phyloP scores from a whole-genome alignment of 2,113 vertebrate genomes.

The Boulengerochromis microlepis region DNA sequence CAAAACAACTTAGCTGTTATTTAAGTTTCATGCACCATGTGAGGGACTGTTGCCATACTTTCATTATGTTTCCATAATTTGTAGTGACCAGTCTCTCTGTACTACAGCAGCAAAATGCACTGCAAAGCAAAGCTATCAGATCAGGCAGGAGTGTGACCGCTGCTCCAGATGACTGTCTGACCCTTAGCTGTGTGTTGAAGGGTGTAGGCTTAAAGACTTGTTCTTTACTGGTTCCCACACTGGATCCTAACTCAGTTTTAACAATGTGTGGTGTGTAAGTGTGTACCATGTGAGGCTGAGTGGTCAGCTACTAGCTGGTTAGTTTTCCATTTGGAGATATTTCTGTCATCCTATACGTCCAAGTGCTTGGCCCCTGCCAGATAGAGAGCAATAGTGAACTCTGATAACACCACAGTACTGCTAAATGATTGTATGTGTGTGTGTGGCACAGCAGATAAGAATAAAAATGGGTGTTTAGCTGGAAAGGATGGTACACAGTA shows the following conservation, averaged over 20 bases:
- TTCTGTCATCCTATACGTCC: conserved; percentile 34
- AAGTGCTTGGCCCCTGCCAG: conserved; percentile 43
- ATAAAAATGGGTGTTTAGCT: background rate
- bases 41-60: background rate
- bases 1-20: background rate
- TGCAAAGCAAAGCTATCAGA: background rate
- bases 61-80: background rate
- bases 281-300: conserved; percentile 6
- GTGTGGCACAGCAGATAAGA: conserved; percentile 30
- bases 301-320: conserved; percentile 8
- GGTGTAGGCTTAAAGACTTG: background rate
- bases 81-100: background rate
- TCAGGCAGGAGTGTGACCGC: background rate
- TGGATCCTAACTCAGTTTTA: background rate
- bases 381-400: conserved; percentile 44
- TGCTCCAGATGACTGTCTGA: background rate
- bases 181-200: background rate
- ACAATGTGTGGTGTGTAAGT: background rate
- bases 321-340: conserved; percentile 47
- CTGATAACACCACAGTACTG: conserved; percentile 16
- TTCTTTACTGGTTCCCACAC: background rate
- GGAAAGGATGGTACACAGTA: background rate
- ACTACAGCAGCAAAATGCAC: background rate
- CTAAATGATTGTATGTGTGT: conserved; percentile 20
- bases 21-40: background rate